Conservation (phyloP, 2,888 invertebrate species). For the Rugalucina vietnamica region DNA sequence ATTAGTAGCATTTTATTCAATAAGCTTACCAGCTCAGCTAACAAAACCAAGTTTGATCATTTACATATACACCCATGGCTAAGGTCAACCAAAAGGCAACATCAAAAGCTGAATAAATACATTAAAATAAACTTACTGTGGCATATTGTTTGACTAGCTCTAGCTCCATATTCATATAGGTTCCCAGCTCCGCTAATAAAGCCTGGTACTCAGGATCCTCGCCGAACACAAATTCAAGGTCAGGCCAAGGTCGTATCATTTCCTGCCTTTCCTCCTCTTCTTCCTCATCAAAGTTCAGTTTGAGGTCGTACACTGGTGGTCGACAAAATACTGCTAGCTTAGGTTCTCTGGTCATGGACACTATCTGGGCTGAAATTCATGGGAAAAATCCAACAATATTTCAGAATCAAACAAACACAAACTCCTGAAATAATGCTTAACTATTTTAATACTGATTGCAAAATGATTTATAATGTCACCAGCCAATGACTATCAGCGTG, state of each 20-base stretch:
- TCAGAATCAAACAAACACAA: too few relatives aligned
- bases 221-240: conserved; percentile 79
- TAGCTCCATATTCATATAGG: conserved; percentile 76
- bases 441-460: too few relatives aligned
- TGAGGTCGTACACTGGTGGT: conserved; percentile 78
- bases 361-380: conserved; percentile 73
- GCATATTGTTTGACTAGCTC: conserved; percentile 75
- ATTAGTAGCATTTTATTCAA: too few relatives aligned
- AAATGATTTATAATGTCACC: too few relatives aligned
- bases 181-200: conserved; percentile 73
- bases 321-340: conserved; percentile 80
- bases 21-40: too few relatives aligned
- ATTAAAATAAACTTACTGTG: conserved; percentile 73
- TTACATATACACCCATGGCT: too few relatives aligned
- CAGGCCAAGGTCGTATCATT: conserved; percentile 79
- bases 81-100: too few relatives aligned
- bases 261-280: conserved; percentile 75
- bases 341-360: conserved; percentile 80
- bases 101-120: too few relatives aligned
- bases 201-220: conserved; percentile 80
- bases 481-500: too few relatives aligned
- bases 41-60: too few relatives aligned
- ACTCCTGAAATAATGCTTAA: too few relatives aligned
- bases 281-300: conserved; percentile 78
- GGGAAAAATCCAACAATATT: too few relatives aligned